Evolutionary conservation across 2,113 vertebrate genomes (phyloP), one percentile per base, ranked within the genome.

Genomic region (Tinamus guttatus): DNA sequence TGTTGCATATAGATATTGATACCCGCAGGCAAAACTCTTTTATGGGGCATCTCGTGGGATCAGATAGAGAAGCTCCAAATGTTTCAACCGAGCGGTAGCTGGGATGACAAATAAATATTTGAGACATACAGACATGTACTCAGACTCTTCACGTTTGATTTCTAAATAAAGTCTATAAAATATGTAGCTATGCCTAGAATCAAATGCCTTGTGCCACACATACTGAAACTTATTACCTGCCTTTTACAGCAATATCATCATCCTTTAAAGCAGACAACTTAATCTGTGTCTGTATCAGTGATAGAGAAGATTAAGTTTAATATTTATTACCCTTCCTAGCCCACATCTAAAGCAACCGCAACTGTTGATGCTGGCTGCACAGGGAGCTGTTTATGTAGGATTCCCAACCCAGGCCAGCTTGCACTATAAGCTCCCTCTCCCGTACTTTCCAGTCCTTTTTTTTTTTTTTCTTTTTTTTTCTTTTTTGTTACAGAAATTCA

Each of bases 71-170:
- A 52, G 82, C 64, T 96, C 91, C 92, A 96, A 97, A 95, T 75
- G 75, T 65, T 96, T 94, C 81, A 83, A 77, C 89, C 93, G 49
- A 94, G 81, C 87, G 65, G 5, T 54, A 75, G 65, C 27, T 87
- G 81, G 40, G 91, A 90, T 88, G 93, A 96, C 95, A 97, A 96
- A 95, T 96, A 97, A 97, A 97, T 96, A 97, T 97, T 96, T 96
- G 96, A 97, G 90, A 78, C 75, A 30, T 19, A 41, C 59, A 95
- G 93, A 76, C 68, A 45, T 74, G 75, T 78, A 85, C 51, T 94
- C 90, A 76, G 87, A 93, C 49, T 91, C 69, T 69, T 82, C 81
- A 86, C 86, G 95, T 96, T 91, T 96, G 95, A 95, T 96, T 97
- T 88, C 90, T 92, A 92, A 95, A 94, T 85, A 85, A 97, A 92